Conservation (phyloP, 2,797 vertebrate species). For the Craterocephalus amniculus region DNA sequence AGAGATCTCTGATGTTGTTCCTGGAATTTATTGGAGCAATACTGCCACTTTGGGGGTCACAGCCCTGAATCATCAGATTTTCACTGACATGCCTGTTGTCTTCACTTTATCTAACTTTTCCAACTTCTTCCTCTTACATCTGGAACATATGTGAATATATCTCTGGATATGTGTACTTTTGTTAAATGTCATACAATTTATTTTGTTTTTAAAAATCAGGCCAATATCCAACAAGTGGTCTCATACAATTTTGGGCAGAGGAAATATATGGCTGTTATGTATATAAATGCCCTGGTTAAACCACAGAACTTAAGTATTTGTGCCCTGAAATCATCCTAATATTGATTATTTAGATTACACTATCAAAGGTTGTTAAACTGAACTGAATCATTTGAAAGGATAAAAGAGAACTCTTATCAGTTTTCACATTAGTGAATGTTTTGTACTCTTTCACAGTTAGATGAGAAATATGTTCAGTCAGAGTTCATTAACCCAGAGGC, state of each 20-base stretch:
- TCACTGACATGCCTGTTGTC: not conserved
- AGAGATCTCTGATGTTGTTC: not conserved
- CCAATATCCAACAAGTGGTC: not conserved
- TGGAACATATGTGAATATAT: too few species aligned
- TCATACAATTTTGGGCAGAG: not conserved
- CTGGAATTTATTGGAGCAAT: not conserved
- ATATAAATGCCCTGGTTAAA: too few species aligned
- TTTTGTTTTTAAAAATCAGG: not conserved
- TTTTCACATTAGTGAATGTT: not conserved
- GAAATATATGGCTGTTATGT: too few species aligned
- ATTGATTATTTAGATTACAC: not conserved
- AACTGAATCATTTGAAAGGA: not conserved
- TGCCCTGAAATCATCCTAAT: not conserved
- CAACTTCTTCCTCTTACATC: too few species aligned
- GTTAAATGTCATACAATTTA: too few species aligned
- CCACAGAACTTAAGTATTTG: not conserved
- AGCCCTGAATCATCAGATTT: not conserved
- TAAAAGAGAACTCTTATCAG: not conserved
- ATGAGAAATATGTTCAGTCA: conserved; percentile 26
- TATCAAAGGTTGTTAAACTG: not conserved
- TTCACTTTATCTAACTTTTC: not conserved
- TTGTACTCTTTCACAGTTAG: not conserved
- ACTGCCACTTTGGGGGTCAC: not conserved
- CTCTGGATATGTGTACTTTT: not conserved
- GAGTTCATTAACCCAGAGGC: conserved; percentile 69